Base-by-base conservation (phyloP, 2,113 vertebrate genomes). In the Pyrgilauda ruficollis region DNA sequence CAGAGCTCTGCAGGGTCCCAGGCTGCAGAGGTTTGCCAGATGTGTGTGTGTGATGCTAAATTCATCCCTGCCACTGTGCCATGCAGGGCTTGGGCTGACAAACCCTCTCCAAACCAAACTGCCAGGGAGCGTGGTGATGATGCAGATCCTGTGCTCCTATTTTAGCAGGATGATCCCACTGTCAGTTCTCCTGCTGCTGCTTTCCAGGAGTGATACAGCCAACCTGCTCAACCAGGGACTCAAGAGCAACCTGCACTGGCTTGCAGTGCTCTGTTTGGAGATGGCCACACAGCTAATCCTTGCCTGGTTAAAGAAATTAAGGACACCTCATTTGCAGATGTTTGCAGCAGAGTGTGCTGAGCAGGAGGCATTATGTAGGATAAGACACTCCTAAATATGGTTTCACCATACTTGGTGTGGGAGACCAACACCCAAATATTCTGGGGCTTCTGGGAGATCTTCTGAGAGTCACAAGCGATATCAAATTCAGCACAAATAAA, bases 91-190 rank as follows among this genome's bases (percentile, higher is more conserved):
- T 41, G 31, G 72, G 59, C 64, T 74, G 50, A 66, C 49, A 66
- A 90, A 53, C 11, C 67, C 28, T 53, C 67, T 23, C 4, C 1
- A 4, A 74, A 33, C 7, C 89, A 31, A 41, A 66, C 8, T 21
- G 33, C 35, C 21, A 46, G 35, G 53, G 47, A 76, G n/a, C 0
- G 0, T 12, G 35, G 35, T 24, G 52, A 18, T 13, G 44, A 53
- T 17, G 23, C 27, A 81, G 46, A 70, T 15, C 37, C 7, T 18
- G 12, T 5, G 13, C 7, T 80, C 39, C 50, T 11, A 1, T 30
- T 74, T 49, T 13, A 23, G 53, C 62, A 87, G 62, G 61, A 86
- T 0, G 1, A 6, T 55, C 26, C 55, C 33, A 23, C 46, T 61
- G 28, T 15, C 74, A 55, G 2, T 15, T 33, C 74, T 59, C 30